Evolutionary conservation across 2,113 vertebrate species (phyloP).

Genomic region (Poeciliopsis prolifica): DNA sequence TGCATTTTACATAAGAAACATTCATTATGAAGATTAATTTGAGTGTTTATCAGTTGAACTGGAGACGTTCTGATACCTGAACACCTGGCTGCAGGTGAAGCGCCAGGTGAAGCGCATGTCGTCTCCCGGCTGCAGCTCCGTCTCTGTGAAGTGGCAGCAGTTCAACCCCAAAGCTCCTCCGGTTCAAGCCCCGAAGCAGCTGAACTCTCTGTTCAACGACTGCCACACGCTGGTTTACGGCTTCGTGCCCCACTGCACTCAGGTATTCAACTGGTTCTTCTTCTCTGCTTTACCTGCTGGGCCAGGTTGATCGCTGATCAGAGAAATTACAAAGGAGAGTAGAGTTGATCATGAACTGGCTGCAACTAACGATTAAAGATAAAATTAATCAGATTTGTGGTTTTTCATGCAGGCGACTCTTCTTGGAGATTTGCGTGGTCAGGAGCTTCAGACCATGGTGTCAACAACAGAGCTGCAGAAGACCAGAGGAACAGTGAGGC

Average conservation of each 20-base stretch:
- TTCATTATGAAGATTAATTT: neutral
- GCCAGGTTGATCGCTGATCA: neutral
- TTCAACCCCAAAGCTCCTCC: constrained; percentile 66
- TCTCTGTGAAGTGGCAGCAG: constrained; percentile 89
- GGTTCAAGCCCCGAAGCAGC: constrained; percentile 83
- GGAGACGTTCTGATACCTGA: neutral
- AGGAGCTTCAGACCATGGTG: constrained; percentile 85
- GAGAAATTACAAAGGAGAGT: neutral
- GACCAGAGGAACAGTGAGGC: constrained; percentile 86
- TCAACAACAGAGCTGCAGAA: constrained; percentile 90
- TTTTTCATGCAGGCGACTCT: constrained; percentile 81
- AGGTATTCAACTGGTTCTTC: constrained; percentile 69
- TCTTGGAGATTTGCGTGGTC: constrained; percentile 78
- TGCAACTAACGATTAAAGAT: too few species aligned
- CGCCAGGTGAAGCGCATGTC: constrained; percentile 76
- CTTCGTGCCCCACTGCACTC: constrained; percentile 85
- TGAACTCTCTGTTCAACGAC: constrained; percentile 82
- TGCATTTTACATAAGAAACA: neutral
- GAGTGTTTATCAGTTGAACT: neutral
- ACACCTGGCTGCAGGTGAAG: constrained; percentile 70
- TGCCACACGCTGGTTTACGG: constrained; percentile 86
- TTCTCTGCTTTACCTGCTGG: neutral
- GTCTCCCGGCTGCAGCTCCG: constrained; percentile 83
- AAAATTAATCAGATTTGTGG: too few species aligned
- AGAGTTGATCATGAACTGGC: too few species aligned